Percentiles rank a stretch among this genome's conserved stretches.
Evolutionary conservation across 2,113 vertebrate genomes (phyloP).

Genomic region (Axis porcinus): DNA sequence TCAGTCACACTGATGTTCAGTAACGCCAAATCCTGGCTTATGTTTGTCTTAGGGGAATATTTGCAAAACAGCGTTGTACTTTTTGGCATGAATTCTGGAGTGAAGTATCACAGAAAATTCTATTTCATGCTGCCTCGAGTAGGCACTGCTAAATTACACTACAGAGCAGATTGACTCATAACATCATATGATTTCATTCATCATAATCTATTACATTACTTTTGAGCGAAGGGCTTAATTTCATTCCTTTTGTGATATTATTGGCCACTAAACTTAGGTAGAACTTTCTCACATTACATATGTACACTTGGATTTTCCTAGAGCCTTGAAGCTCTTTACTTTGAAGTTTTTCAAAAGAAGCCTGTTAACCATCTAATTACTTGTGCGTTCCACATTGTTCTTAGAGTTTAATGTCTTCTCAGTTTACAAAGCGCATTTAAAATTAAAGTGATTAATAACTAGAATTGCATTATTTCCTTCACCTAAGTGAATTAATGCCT

Average conservation of each 20-base stretch:
- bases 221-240: conserved; percentile 44
- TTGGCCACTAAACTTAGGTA: conserved; percentile 37
- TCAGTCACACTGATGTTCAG: background rate
- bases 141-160: conserved; percentile 38
- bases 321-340: conserved; percentile 13
- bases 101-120: conserved; percentile 51
- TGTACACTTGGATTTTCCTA: background rate
- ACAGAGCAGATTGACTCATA: conserved; percentile 49
- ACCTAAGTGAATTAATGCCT: conserved; percentile 62
- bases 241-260: conserved; percentile 37
- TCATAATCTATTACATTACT: conserved; percentile 28
- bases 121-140: conserved; percentile 47
- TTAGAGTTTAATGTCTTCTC: conserved; percentile 56
- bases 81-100: conserved; percentile 46
- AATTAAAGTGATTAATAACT: conserved; percentile 76
- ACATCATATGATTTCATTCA: conserved; percentile 58
- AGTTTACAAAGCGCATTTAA: conserved; percentile 63
- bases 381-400: conserved; percentile 62
- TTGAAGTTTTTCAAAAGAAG: conserved; percentile 25
- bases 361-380: conserved; percentile 62
- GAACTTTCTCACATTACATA: conserved; percentile 44
- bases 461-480: conserved; percentile 70
- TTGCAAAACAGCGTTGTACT: background rate
- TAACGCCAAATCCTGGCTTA: conserved; percentile 15
- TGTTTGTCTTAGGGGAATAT: background rate